A percentile compares a stretch with the other conserved stretches of the same genome.
phyloP scores from a whole-genome alignment of 2,888 invertebrate genomes.

The Pelosia muscerda region DNA sequence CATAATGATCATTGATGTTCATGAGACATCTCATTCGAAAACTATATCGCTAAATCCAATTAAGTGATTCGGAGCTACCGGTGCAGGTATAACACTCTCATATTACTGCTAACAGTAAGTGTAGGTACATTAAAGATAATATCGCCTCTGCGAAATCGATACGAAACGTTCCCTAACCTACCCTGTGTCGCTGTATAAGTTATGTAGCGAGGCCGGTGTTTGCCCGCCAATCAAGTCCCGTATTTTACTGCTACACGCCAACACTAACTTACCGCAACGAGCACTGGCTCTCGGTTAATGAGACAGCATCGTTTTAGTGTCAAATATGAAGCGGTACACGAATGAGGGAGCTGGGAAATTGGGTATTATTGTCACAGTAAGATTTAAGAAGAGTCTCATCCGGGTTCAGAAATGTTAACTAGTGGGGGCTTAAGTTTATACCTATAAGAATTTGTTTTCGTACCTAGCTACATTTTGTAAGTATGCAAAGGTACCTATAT shows the following conservation, averaged over 20 bases:
- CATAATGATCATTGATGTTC: slow-evolving; percentile 14
- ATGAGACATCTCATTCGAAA: slow-evolving; percentile 40
- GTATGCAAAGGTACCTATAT: too few relatives aligned
- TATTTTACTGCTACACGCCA: slow-evolving; percentile 75
- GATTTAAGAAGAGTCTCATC: not conserved
- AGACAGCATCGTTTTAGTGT: slow-evolving; percentile 79
- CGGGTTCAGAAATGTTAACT: not conserved
- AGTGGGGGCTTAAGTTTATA: not conserved
- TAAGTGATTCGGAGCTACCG: slow-evolving; percentile 60
- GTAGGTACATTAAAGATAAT: slow-evolving; percentile 57
- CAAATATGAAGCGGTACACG: slow-evolving; percentile 67
- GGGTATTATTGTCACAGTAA: slow-evolving; percentile 8
- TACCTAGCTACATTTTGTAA: not conserved
- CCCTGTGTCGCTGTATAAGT: slow-evolving; percentile 49
- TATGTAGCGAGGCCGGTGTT: slow-evolving; percentile 60
- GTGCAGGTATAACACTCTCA: slow-evolving; percentile 33
- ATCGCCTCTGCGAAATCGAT: slow-evolving; percentile 58
- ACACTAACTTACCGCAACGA: slow-evolving; percentile 80
- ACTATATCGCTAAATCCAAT: slow-evolving; percentile 51
- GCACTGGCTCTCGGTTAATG: slow-evolving; percentile 78
- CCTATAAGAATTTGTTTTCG: not conserved
- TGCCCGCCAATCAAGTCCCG: slow-evolving; percentile 78
- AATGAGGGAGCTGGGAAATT: slow-evolving; percentile 37
- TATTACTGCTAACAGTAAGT: slow-evolving; percentile 38
- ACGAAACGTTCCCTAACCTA: slow-evolving; percentile 51